Percentiles rank a stretch among this genome's conserved stretches.
Conservation (phyloP, 2,888 invertebrate species). For the Anticlea derivata region DNA sequence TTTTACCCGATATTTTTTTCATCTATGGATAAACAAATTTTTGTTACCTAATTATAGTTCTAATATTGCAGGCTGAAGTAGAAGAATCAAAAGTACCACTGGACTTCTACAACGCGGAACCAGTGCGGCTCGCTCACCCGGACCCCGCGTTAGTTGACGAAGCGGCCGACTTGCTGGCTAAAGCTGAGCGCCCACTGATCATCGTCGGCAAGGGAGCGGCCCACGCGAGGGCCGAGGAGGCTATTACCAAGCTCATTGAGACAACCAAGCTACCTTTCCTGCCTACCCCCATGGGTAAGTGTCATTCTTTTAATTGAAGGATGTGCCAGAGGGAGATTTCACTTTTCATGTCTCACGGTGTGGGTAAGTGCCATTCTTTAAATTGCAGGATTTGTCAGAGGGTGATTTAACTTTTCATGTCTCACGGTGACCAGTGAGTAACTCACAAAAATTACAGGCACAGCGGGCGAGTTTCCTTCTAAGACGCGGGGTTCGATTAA, state of each 20-base stretch:
- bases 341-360: no score
- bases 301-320: not conserved
- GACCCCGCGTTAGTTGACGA: slow-evolving; percentile 86
- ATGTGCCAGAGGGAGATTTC: no score
- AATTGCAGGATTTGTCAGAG: no score
- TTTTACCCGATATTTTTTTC: no score
- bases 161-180: slow-evolving; percentile 87
- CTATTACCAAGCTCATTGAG: slow-evolving; percentile 87
- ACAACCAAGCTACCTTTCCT: slow-evolving; percentile 92
- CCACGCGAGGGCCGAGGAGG: slow-evolving; percentile 90
- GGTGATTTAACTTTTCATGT: no score
- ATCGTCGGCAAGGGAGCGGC: slow-evolving; percentile 96
- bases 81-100: slow-evolving; percentile 71
- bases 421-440: no score
- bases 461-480: no score
- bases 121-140: slow-evolving; percentile 88
- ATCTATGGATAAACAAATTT: no score
- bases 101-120: slow-evolving; percentile 78
- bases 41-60: no score
- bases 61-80: slow-evolving; percentile 57
- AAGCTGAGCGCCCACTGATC: slow-evolving; percentile 92
- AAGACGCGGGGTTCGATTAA: no score
- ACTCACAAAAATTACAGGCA: no score
- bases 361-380: slow-evolving; percentile 85
- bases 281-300: slow-evolving; percentile 95